A percentile compares a stretch with the other conserved stretches of the same genome.
Evolutionary conservation across 2,113 vertebrate genomes (phyloP).

Genomic region (Zapus hudsonius): DNA sequence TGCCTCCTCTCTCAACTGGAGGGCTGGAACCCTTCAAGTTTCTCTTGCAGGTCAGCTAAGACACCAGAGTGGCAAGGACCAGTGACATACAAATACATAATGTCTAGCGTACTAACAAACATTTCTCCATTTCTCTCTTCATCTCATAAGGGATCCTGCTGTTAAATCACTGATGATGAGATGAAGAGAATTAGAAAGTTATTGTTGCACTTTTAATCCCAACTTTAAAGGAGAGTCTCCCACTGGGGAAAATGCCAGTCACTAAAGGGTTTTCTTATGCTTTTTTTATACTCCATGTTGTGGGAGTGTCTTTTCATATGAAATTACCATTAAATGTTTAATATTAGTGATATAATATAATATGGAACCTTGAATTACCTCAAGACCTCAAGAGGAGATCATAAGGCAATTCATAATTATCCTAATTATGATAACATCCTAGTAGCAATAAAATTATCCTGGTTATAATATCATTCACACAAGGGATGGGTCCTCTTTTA

Average conservation of each 20-base stretch:
- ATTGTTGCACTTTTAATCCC: not conserved
- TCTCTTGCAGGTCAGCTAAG: not conserved
- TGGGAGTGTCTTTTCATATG: not conserved
- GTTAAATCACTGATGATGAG: not conserved
- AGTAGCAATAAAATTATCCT: slow-evolving; percentile 21
- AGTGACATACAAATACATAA: not conserved
- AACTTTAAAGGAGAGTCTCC: not conserved
- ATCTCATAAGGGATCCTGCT: not conserved
- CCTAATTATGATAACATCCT: not conserved
- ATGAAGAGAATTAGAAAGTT: slow-evolving; percentile 8
- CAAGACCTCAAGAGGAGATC: not conserved
- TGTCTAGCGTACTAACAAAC: not conserved
- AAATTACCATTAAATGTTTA: not conserved
- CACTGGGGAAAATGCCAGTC: not conserved
- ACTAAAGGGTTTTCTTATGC: not conserved
- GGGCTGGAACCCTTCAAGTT: not conserved
- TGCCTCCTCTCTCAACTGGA: not conserved
- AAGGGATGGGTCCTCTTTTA: not conserved
- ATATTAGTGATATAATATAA: not conserved
- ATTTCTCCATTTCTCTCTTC: not conserved
- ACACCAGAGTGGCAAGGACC: not conserved
- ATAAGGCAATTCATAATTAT: not conserved
- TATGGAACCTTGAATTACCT: not conserved
- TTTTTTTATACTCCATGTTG: not conserved
- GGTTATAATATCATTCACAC: slow-evolving; percentile 1